phyloP scores from a whole-genome alignment of 2,113 vertebrate genomes.

The Cryptoleucopteryx plumbea region DNA sequence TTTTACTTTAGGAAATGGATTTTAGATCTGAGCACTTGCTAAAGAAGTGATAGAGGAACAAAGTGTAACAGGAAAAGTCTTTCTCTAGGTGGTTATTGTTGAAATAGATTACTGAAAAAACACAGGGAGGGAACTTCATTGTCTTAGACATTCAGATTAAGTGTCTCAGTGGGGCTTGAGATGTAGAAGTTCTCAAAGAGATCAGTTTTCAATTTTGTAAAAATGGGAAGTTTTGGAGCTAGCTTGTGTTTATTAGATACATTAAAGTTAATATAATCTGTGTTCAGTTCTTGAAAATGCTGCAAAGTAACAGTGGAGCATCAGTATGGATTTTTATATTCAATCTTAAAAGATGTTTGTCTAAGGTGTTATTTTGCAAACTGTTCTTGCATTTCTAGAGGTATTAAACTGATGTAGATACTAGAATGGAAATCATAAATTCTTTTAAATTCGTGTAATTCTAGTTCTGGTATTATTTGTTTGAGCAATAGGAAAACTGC shows the following conservation, averaged over 20 bases:
- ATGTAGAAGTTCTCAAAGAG: background rate
- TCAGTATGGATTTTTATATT: background rate
- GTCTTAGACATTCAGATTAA: background rate
- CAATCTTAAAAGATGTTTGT: background rate
- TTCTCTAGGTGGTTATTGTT: background rate
- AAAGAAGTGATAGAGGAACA: background rate
- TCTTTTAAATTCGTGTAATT: background rate
- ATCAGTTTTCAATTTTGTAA: background rate
- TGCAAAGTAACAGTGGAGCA: background rate
- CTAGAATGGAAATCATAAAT: background rate
- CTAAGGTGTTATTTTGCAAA: background rate
- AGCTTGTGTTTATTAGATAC: background rate
- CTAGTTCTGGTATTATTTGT: background rate
- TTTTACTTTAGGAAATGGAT: background rate
- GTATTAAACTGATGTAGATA: background rate
- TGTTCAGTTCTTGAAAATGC: background rate
- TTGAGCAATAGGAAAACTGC: background rate
- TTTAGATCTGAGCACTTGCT: background rate
- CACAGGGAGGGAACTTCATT: background rate
- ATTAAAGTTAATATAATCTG: background rate
- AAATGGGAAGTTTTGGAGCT: background rate
- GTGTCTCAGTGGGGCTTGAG: background rate
- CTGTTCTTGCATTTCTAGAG: background rate
- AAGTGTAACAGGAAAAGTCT: background rate
- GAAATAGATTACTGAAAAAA: background rate